Evolutionary conservation across 2,888 invertebrate genomes (phyloP), one percentile per base, ranked within the genome.

Genomic region (Anodontia alba): DNA sequence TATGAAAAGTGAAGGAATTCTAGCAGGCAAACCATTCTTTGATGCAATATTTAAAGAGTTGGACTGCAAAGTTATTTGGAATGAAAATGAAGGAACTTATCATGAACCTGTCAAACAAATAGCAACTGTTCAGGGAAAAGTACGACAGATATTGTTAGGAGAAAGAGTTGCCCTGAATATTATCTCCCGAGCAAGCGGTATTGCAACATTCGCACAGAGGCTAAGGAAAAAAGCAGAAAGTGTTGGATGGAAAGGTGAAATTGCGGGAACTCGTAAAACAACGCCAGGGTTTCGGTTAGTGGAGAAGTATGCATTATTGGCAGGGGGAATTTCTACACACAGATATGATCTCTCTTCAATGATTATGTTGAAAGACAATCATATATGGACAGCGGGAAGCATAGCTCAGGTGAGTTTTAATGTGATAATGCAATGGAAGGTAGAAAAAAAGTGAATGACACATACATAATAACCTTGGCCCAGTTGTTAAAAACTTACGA

Each of bases 301-400:
- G 0, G 95, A 95, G 86, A 95, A 95, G 81, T 95, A 95, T 88
- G 92, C 95, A 1, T 83, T 95, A 36, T 73, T 95, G 3, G 93
- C 95, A 0, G 95, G 94, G 0, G 95, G 95, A 0, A 91, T 93
- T 17, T 91, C 93, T 17, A 93, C 93, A 0, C 95, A 95, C 89
- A 88, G 95, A 20, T 93, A 94, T 78, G 94, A 95, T 81, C 85
- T 95, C 66, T 94, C 95, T 0, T 92, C 93, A 15, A 94, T 95
- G 95, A 92, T 95, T 2, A 95, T 95, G 95, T 87, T 95, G 72
- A 95, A 95, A 86, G 95, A 95, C 82, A 95, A 95, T 84, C 95
- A 95, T 86, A 93, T 95, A 31, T 92, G 93, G 92, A 91, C 94
- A 0, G 93, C 93, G 31, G 95, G 95, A 10, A 93, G 92, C 73